Conservation (phyloP, 2,113 vertebrate genomes). For the Emydura subglobosa region DNA sequence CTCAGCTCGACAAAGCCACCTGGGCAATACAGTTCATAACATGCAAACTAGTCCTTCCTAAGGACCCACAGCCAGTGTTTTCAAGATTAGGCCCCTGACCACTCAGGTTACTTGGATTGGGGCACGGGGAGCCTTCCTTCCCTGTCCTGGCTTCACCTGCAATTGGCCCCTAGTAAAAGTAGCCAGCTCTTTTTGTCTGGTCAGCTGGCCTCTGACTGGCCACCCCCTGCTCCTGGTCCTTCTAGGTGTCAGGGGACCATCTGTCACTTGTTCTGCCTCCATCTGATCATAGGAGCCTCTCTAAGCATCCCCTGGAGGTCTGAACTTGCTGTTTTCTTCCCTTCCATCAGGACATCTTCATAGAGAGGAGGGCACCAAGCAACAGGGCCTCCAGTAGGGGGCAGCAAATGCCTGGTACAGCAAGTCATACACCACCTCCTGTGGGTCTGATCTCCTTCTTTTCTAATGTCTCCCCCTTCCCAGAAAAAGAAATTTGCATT, state of each 20-base stretch:
- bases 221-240: not conserved
- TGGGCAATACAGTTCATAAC: not conserved
- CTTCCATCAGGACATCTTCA: not conserved
- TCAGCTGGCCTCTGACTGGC: not conserved
- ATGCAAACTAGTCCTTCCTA: not conserved
- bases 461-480: no score
- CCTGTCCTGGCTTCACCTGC: not conserved
- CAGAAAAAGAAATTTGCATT: no score
- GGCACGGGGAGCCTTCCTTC: not conserved
- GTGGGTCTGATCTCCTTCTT: no score
- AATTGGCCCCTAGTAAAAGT: not conserved
- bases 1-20: not conserved
- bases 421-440: no score
- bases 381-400: no score
- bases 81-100: not conserved
- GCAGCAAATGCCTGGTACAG: no score
- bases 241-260: not conserved
- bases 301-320: not conserved
- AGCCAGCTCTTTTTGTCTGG: not conserved
- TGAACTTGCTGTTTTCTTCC: not conserved
- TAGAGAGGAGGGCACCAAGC: no score
- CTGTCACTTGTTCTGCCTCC: not conserved
- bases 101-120: not conserved
- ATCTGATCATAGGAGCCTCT: not conserved
- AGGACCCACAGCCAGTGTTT: not conserved